Evolutionary conservation across 1,140 invertebrate genomes (phyloP).

Genomic region (Lasaia peninsularis): DNA sequence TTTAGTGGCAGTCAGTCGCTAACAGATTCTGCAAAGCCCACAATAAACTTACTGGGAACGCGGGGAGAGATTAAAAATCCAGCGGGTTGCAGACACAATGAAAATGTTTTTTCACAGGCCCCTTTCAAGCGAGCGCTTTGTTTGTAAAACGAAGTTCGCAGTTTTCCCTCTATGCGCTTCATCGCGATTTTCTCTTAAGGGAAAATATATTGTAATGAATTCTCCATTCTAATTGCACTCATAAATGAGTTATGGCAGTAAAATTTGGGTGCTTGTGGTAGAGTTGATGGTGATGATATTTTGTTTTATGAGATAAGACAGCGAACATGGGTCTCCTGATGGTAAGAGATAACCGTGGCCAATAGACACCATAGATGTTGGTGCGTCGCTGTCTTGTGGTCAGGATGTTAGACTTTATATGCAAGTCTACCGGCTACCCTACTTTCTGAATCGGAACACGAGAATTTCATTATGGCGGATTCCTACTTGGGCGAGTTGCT

Average conservation of each 20-base stretch:
- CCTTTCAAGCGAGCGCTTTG: constrained; percentile 60
- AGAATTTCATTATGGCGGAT: no score
- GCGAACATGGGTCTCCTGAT: no score
- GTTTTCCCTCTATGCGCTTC: constrained; percentile 57
- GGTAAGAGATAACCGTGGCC: no score
- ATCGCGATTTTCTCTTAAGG: constrained; percentile 10
- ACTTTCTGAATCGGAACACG: no score
- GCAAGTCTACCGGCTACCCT: no score
- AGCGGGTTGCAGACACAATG: constrained; percentile 65
- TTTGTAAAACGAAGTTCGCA: constrained; percentile 67
- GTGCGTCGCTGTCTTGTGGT: no score
- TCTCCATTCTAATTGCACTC: not conserved
- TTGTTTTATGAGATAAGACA: no score
- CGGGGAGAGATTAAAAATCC: constrained; percentile 68
- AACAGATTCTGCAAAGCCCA: constrained; percentile 53
- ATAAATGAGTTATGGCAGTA: not conserved
- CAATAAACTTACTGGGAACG: constrained; percentile 59
- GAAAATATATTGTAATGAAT: constrained; percentile 3
- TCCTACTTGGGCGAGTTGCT: no score
- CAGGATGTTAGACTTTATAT: no score
- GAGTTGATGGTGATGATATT: no score
- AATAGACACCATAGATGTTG: no score
- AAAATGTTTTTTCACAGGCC: constrained; percentile 68
- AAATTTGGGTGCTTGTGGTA: no score
- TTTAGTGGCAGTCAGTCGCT: constrained; percentile 37